Conservation (phyloP, 92 coral and sea anemone species). For the Bergia puertoricense region DNA sequence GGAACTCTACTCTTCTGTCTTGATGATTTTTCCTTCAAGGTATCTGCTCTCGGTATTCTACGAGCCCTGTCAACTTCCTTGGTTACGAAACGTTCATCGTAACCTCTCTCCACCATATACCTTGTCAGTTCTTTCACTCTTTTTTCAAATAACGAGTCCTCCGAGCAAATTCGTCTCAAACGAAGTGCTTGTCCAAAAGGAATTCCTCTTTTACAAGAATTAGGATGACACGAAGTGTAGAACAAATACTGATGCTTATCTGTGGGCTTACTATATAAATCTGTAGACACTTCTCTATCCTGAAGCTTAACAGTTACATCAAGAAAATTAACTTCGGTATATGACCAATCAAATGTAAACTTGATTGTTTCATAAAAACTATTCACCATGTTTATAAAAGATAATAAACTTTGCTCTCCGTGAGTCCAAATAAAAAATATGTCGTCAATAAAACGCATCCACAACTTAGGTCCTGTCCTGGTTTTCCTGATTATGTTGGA, state of each 20-base stretch:
- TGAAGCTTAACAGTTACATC: conserved; percentile 10
- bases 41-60: conserved; percentile 2
- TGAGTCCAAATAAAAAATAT: conserved; percentile 29
- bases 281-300: conserved; percentile 12
- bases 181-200: conserved; percentile 11
- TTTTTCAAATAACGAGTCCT: not conserved
- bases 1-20: conserved; percentile 28
- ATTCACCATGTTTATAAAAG: not conserved
- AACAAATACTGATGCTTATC: conserved; percentile 27
- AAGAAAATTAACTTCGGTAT: conserved; percentile 20
- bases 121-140: conserved; percentile 12
- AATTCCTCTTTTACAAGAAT: not conserved
- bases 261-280: conserved; percentile 28
- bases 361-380: not conserved
- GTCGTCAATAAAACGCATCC: conserved; percentile 33
- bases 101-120: conserved; percentile 5
- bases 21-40: conserved; percentile 13
- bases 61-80: conserved; percentile 13
- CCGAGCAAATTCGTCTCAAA: conserved; percentile 10
- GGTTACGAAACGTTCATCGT: conserved; percentile 6
- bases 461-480: conserved; percentile 15
- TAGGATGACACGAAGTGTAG: conserved; percentile 21
- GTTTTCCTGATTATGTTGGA: not conserved
- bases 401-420: conserved; percentile 8
- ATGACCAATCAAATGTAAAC: not conserved